Conservation (phyloP, 2,797 vertebrate genomes). For the Sebastes matsubarae region DNA sequence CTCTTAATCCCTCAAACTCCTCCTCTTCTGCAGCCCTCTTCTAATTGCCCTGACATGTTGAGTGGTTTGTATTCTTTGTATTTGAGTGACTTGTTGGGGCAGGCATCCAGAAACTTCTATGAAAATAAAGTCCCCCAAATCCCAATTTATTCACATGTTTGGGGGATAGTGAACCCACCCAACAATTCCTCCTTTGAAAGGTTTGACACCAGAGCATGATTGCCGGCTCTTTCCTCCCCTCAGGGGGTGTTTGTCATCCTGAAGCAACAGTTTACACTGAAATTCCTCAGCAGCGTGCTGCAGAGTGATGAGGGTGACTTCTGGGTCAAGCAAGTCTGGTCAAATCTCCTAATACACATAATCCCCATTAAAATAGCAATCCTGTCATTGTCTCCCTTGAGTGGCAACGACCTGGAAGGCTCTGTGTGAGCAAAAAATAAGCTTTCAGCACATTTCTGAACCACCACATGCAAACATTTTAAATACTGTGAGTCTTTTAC, state of each 20-base stretch:
- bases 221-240: neutral
- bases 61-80: neutral
- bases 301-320: neutral
- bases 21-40: neutral
- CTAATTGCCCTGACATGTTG: conserved; percentile 30
- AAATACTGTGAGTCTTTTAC: neutral
- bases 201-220: neutral
- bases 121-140: neutral
- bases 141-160: neutral
- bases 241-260: conserved; percentile 22
- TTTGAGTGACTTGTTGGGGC: neutral
- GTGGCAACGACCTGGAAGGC: neutral
- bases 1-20: neutral
- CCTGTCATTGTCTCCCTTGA: neutral
- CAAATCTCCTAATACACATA: conserved; percentile 9
- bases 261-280: conserved; percentile 37
- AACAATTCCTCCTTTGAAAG: neutral
- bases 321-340: conserved; percentile 28
- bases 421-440: neutral
- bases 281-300: conserved; percentile 57
- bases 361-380: neutral
- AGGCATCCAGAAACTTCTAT: conserved; percentile 9
- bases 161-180: neutral
- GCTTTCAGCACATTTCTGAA: conserved; percentile 3
- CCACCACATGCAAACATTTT: neutral